Evolutionary conservation across 2,113 vertebrate genomes (phyloP), one percentile per base, ranked within the genome.

Genomic region (Climacteris rufus): DNA sequence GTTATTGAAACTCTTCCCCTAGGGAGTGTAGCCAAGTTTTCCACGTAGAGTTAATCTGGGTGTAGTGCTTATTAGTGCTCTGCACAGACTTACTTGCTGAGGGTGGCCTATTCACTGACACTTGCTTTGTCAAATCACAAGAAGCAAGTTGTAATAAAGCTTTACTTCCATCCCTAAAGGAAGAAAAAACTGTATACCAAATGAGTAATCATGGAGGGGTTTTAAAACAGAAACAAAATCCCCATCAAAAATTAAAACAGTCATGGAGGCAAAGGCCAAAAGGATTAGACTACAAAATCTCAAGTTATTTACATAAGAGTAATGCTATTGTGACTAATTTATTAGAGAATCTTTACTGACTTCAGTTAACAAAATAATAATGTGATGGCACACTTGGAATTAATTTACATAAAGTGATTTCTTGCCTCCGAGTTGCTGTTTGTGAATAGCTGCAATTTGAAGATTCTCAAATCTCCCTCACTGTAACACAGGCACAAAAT

Each of bases 271-370:
- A 83, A 89, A 96, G 42, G 65, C 61, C 74, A 95, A 87, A 17
- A 76, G 39, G 42, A 65, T 94, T 76, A 79, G 53, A 50, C 81
- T 49, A 59, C 21, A 82, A 49, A 33, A 93, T 25, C 64, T 44
- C 40, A 81, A 68, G 24, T 94, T 86, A 76, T 45, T 10, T 61
- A 93, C 23, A 79, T 76, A 87, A 75, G 20, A 92, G 40, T 28
- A 93, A 93, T 45, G n/a, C 44, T 82, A 60, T 44, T 78, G 49
- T 89, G 89, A 94, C 61, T 95, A 74, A 76, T 84, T 94, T 85
- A 72, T 85, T 94, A 91, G n/a, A 65, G 39, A 95, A 84, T 50
- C 70, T 84, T 89, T 50, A 93, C 57, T 61, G 69, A 28, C 20
- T 92, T 82, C 57, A 68, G 45, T 68, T 90, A 81, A 64, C 11